Conservation (phyloP, 2,113 vertebrate species). For the Cephalopterus ornatus region DNA sequence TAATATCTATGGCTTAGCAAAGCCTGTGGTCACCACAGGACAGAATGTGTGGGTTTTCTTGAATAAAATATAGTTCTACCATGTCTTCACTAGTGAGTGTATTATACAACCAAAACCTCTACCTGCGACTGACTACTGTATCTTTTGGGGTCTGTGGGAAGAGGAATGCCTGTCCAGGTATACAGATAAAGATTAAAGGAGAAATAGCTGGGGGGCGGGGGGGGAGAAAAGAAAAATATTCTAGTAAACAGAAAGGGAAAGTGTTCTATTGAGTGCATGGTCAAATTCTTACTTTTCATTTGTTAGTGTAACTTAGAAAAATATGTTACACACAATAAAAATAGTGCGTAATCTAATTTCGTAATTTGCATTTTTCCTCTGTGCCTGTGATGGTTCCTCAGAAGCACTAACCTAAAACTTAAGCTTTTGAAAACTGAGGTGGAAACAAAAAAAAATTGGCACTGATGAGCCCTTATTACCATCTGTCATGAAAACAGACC, state of each 20-base stretch:
- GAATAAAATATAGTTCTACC: slow-evolving; percentile 65
- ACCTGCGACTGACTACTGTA: background rate
- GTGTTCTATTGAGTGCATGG: background rate
- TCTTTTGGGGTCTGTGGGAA: background rate
- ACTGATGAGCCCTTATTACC: slow-evolving; percentile 60
- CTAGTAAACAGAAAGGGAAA: background rate
- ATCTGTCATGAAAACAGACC: slow-evolving; percentile 67
- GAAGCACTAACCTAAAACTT: slow-evolving; percentile 37
- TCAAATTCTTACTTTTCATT: background rate
- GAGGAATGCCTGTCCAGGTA: background rate
- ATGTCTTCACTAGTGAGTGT: slow-evolving; percentile 50
- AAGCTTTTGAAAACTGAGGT: slow-evolving; percentile 42
- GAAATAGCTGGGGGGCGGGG: background rate
- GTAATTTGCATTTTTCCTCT: background rate
- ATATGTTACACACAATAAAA: background rate
- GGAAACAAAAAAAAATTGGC: slow-evolving; percentile 50
- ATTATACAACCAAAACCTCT: slow-evolving; percentile 12
- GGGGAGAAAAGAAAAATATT: background rate
- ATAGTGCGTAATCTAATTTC: background rate
- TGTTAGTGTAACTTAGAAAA: background rate
- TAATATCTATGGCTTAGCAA: slow-evolving; percentile 53
- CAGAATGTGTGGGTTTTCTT: slow-evolving; percentile 62
- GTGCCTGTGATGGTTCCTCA: background rate
- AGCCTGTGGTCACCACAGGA: slow-evolving; percentile 53
- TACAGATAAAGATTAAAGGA: background rate